A percentile compares a stretch with the other conserved stretches of the same genome.
These are phyloP conservation scores for Cephalopterus ornatus DNA, from an alignment of 2,113 vertebrate species.

Conservation along the genomic window DNA sequence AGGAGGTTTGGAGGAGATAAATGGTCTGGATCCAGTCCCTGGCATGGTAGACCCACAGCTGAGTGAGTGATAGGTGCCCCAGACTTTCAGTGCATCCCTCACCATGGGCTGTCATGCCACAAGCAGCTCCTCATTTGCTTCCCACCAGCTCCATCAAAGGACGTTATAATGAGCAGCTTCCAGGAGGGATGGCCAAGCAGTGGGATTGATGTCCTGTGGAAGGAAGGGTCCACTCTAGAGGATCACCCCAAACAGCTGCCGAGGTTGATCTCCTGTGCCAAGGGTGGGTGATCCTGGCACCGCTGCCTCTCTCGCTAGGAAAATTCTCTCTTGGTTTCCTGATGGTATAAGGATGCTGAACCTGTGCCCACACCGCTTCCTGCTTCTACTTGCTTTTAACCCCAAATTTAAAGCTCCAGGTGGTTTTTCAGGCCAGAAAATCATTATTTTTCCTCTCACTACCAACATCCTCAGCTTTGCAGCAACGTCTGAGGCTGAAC, in stretches of 20 bases:
- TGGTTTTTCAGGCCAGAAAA: neutral
- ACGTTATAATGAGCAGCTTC: accelerated
- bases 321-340: neutral
- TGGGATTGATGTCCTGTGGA: neutral
- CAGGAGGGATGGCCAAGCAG: neutral
- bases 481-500: neutral
- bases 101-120: accelerated
- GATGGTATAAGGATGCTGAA: neutral
- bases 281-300: accelerated
- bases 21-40: neutral
- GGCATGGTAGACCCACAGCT: neutral
- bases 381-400: accelerated
- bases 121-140: neutral
- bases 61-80: neutral
- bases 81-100: neutral
- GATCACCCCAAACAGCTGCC: neutral
- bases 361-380: accelerated
- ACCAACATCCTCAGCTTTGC: neutral
- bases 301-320: accelerated
- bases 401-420: neutral
- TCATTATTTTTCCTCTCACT: neutral
- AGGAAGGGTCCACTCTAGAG: neutral
- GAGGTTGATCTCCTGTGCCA: accelerated
- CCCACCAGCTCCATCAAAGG: neutral
- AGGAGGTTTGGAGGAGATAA: neutral